Evolutionary conservation across 2,888 invertebrate genomes (phyloP), one percentile per base, ranked within the genome.

Genomic region (Polia nebulosa): DNA sequence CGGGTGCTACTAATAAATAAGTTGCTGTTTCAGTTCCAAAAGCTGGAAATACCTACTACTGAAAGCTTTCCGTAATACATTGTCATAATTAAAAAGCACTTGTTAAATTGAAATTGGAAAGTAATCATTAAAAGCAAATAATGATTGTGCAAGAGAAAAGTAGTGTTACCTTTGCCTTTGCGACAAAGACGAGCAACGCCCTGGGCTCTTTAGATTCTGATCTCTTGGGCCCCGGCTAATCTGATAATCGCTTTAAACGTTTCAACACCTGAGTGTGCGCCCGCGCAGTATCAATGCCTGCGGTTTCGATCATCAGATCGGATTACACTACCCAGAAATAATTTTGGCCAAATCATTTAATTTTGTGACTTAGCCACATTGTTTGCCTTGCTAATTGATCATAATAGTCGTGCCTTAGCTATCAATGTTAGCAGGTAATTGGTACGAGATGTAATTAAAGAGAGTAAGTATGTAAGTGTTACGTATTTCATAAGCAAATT

Each of bases 201-300:
- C 72, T 81, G 76, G 85, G 93, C 90, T 84, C 85, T 89, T 85
- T 84, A 88, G 92, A 93, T 93, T 89, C 79, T 81, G 80, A 93
- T 93, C 92, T 90, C 84, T 78, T 82, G 81, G 80, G 82, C 81
- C 83, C 82, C 88, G 86, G 87, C 89, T 88, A 89, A 89, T 88
- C 89, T 87, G 88, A 90, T 90, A 90, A 89, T 88, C 85, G 86
- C 85, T 89, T 88, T 86, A 87, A 85, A 88, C 66, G 85, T 88
- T 90, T 90, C 89, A 89, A 87, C 90, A 87, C 87, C 83, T 80
- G 72, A 81, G 83, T 80, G 83, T 72, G 80, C 79, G 78, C 65
- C 45, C 20, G 74, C 65, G 65, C 81, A 76, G 81, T 81, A 81
- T 82, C 80, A 77, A 82, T 80, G 78, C 82, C 68, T 76, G 69